Conservation (phyloP, 2,797 vertebrate species). For the Leucoraja ocellata region DNA sequence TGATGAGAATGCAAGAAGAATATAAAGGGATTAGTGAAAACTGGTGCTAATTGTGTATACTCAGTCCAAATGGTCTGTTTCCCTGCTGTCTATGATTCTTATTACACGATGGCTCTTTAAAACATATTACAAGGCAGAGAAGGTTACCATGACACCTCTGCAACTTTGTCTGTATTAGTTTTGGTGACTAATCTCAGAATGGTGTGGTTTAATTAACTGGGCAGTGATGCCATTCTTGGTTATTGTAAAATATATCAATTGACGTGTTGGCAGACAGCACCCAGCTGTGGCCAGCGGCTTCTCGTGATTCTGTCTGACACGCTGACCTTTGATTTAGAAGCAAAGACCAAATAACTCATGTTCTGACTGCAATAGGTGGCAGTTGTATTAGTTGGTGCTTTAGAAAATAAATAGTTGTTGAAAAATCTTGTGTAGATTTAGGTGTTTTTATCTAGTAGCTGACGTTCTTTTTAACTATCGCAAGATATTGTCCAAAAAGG, state of each 20-base stretch:
- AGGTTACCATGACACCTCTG: not conserved
- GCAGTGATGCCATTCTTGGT: not conserved
- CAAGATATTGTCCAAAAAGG: not conserved
- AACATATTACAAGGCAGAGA: not conserved
- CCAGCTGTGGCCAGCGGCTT: not conserved
- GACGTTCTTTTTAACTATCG: not conserved
- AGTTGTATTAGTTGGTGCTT: not conserved
- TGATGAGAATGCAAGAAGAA: too few relatives aligned
- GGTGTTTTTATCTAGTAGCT: not conserved
- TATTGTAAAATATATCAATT: not conserved
- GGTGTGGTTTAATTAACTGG: not conserved
- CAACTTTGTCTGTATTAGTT: not conserved
- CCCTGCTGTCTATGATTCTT: too few relatives aligned
- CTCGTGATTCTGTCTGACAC: not conserved
- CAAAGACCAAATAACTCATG: not conserved
- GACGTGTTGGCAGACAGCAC: constrained; percentile 3
- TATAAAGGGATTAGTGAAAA: too few relatives aligned
- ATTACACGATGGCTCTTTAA: too few relatives aligned
- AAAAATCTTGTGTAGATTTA: not conserved
- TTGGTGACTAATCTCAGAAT: not conserved
- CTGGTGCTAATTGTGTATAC: too few relatives aligned
- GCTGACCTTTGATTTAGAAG: not conserved
- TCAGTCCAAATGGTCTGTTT: too few relatives aligned
- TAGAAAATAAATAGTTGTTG: too few relatives aligned
- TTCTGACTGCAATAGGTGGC: not conserved